Evolutionary conservation across 2,888 invertebrate species (phyloP), one percentile per base, ranked within the genome.

Genomic region (Oscheius onirici): DNA sequence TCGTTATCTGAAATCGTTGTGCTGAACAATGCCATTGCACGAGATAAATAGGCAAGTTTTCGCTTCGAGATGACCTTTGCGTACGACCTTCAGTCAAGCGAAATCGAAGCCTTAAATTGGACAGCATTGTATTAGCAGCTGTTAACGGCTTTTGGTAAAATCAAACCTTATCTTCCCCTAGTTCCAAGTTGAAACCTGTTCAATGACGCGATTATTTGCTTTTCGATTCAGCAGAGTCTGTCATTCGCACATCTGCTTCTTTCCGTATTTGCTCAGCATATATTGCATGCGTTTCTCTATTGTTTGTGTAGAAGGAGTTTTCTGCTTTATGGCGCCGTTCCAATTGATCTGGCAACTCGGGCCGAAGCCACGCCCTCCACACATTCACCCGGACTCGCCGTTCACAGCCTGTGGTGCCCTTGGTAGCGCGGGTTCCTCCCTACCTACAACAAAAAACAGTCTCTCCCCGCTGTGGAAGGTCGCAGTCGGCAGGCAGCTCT

Each of bases 271-370:
- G 63, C 63, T 63, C 46, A 49, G 63, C 63, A 63, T 63, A 63
- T 63, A 63, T 49, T 63, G 63, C 49, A 63, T 63, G 63, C 63
- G 63, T 63, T 63, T 63, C 49, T 49, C 63, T 63, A 63, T 63
- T 63, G 63, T 63, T 63, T 63, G 63, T 63, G 63, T 49, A 49
- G 63, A 63, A 63, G 63, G 49, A 63, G 63, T 63, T 63, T 63
- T 63, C 63, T 60, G 60, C 60, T 60, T 60, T 60, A 60, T 60
- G 63, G 63, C 63, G 63, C 63, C 63, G 63, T 63, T 63, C 63
- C 63, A 63, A 63, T 63, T 63, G 63, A 63, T 63, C 63, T 63
- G 63, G 63, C 63, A 63, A 63, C 63, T 63, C 63, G 46, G 63
- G 24, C 58, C 24, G 46, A 63, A 46, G 46, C 63, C 49, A 46